These are phyloP conservation scores for Hiodon alosoides DNA, from an alignment of 2,113 vertebrate genomes.

Conservation along the genomic window DNA sequence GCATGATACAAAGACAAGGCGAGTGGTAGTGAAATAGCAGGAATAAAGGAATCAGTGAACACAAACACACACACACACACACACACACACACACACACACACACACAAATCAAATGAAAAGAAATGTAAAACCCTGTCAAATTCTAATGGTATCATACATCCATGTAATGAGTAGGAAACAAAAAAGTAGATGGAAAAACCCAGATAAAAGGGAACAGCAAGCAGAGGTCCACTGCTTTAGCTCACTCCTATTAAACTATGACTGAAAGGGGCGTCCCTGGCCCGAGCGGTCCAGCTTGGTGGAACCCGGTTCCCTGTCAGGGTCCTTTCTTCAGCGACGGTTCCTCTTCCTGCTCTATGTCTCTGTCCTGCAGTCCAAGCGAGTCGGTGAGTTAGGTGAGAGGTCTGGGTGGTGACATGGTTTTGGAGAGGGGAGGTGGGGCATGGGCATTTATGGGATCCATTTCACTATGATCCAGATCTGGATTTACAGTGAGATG, in stretches of 20 bases:
- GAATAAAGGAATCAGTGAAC: constrained; percentile 56
- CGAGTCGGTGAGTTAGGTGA: constrained; percentile 1
- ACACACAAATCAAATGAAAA: constrained; percentile 59
- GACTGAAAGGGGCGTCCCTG: constrained; percentile 42
- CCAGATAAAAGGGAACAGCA: constrained; percentile 52
- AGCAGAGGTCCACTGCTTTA: constrained; percentile 56
- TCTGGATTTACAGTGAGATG: constrained; percentile 35
- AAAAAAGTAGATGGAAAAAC: constrained; percentile 36
- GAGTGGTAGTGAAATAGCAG: constrained; percentile 50
- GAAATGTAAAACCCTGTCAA: constrained; percentile 58
- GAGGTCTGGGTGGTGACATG: constrained; percentile 16
- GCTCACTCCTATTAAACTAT: constrained; percentile 58
- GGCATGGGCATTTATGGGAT: constrained; percentile 32
- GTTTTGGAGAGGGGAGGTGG: constrained; percentile 2
- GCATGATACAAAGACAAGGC: constrained; percentile 50
- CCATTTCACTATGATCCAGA: constrained; percentile 42
- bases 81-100: constrained; percentile 36
- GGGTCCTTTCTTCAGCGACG: constrained; percentile 36
- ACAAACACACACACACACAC: constrained; percentile 35
- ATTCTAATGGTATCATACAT: constrained; percentile 59
- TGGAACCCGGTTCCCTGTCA: constrained; percentile 31
- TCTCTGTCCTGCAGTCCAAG: constrained; percentile 47
- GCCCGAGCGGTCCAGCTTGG: constrained; percentile 44
- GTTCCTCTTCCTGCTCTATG: constrained; percentile 50
- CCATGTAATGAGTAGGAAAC: constrained; percentile 55